Base-by-base conservation (phyloP, 2,113 vertebrate species). In the Noturus placidus region DNA sequence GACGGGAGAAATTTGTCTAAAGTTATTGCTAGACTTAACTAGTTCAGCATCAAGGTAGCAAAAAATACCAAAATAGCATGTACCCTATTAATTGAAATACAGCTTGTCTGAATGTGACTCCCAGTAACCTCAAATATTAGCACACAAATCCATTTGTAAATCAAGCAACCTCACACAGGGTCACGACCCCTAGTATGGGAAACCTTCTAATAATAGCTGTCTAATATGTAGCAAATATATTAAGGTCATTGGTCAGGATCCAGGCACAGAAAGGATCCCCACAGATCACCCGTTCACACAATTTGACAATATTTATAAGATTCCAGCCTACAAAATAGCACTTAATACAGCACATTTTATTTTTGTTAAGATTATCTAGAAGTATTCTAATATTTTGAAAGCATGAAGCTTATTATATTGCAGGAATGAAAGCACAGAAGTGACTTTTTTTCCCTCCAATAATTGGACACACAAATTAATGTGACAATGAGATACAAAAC, bases 231-330 rank as follows among this genome's bases (percentile, higher is more conserved):
- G 33, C 5, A 72, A 35, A 72, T 38, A 72, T 72, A 35, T 72
- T 72, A 17, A 72, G 33, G 69, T 20, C 38, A 72, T 74, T 74
- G 42, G 67, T 70, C 67, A 74, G 22, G 70, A 74, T 74, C 70
- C 22, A 7, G 7, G 14, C 70, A 42, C 14, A 70, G 65, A 67
- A 27, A 2, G 8, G 67, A 33, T 7, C 35, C 33, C 7, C n/a
- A n/a, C n/a, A n/a, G n/a, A 30, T 30, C n/a, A 69, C 8, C 22
- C 9, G 8, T 9, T 4, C 52, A 54, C 52, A 10, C 17, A 38
- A 35, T 72, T 19, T 33, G 19, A 70, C 33, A 35, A 22, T 38
- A 72, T 38, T 20, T 19, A 72, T 38, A 38, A 0, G 35, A 35
- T 38, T 72, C 27, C 11, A 65, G 61, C 2, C 9, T 65, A 61